phyloP scores from a whole-genome alignment of 2,888 invertebrate species.

The Dascillus cervinus region DNA sequence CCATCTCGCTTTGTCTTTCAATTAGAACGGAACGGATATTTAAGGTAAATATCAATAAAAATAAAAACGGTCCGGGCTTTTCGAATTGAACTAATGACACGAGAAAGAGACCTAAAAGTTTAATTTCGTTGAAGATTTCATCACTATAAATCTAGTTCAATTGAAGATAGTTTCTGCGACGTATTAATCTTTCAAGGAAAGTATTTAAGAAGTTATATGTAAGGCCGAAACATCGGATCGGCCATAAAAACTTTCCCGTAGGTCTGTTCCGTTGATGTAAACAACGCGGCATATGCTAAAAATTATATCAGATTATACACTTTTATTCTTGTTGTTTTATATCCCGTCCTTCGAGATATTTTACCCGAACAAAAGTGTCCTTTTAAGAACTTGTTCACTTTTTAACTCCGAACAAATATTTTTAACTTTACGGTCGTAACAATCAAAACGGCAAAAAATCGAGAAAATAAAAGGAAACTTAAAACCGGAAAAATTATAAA shows the following conservation, averaged over 20 bases:
- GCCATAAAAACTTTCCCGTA: conserved; percentile 13
- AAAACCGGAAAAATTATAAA: too few species aligned
- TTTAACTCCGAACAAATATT: conserved; percentile 12
- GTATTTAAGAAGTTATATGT: conserved; percentile 13
- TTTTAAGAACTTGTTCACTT: conserved; percentile 12
- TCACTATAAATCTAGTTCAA: conserved; percentile 40
- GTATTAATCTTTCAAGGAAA: conserved; percentile 27
- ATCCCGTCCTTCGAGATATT: conserved; percentile 7
- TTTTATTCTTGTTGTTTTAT: too few species aligned
- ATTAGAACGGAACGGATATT: conserved; percentile 8
- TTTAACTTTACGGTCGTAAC: conserved; percentile 10
- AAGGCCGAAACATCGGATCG: conserved; percentile 12
- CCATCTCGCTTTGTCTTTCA: neutral
- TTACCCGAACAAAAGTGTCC: conserved; percentile 9
- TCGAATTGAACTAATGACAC: conserved; percentile 21
- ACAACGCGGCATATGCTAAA: conserved; percentile 6
- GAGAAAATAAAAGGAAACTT: conserved; percentile 13
- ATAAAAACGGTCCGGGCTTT: conserved; percentile 14
- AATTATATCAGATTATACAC: too few species aligned
- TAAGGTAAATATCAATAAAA: conserved; percentile 16
- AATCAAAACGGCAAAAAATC: too few species aligned
- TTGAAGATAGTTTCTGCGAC: conserved; percentile 33
- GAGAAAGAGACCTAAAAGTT: conserved; percentile 34
- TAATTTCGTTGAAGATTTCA: conserved; percentile 41
- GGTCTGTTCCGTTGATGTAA: conserved; percentile 8